Evolutionary conservation across 1,140 invertebrate genomes (phyloP).

Genomic region (Ephestia elutella): DNA sequence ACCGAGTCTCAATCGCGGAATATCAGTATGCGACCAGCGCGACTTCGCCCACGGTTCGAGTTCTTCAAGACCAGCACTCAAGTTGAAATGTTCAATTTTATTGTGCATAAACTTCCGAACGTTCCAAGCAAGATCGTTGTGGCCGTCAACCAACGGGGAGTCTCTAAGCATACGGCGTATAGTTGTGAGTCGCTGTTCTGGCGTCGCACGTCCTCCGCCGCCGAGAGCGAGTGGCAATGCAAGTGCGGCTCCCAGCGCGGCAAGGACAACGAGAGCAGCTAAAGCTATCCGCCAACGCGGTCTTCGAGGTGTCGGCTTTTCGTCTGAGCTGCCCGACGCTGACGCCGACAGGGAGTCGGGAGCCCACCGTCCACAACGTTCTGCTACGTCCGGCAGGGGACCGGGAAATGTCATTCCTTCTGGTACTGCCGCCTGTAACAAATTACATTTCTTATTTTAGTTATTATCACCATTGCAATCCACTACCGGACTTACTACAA

Average conservation of each 20-base stretch:
- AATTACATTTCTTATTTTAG: slow-evolving; percentile 8
- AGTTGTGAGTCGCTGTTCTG: slow-evolving; percentile 75
- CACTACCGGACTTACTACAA: too few relatives aligned
- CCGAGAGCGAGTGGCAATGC: slow-evolving; percentile 65
- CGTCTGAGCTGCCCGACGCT: slow-evolving; percentile 68
- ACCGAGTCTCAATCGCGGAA: slow-evolving; percentile 86
- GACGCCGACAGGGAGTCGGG: slow-evolving; percentile 66
- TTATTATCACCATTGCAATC: too few relatives aligned
- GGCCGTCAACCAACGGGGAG: slow-evolving; percentile 81
- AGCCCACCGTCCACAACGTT: slow-evolving; percentile 69
- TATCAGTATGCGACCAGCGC: slow-evolving; percentile 91
- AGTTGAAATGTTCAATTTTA: slow-evolving; percentile 85
- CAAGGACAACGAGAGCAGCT: slow-evolving; percentile 59
- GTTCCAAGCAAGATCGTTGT: slow-evolving; percentile 93
- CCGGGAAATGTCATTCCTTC: slow-evolving; percentile 69
- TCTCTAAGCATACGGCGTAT: slow-evolving; percentile 76
- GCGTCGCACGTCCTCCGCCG: slow-evolving; percentile 73
- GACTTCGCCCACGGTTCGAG: slow-evolving; percentile 86
- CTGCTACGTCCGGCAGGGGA: slow-evolving; percentile 69
- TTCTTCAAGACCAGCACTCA: slow-evolving; percentile 82
- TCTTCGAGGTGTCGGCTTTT: slow-evolving; percentile 61
- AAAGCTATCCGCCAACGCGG: slow-evolving; percentile 67
- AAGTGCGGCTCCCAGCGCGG: slow-evolving; percentile 61
- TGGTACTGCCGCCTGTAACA: slow-evolving; percentile 62
- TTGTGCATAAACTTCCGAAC: slow-evolving; percentile 88